Conservation (phyloP, 1,140 invertebrate species). For the Pseudomyrmex sp. region DNA sequence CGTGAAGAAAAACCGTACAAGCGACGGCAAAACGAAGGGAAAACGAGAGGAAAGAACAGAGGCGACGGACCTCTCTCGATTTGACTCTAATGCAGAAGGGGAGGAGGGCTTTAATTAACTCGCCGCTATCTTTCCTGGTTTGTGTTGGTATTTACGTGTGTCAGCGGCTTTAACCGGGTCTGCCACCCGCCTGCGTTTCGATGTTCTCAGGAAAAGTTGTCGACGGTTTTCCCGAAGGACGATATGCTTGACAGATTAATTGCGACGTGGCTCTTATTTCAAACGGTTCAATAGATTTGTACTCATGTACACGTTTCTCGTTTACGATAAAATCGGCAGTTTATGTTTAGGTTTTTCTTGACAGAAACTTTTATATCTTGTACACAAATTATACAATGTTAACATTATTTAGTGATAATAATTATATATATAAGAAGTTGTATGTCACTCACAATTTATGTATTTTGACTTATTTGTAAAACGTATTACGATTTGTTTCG, state of each 20-base stretch:
- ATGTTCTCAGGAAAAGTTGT: constrained; percentile 51
- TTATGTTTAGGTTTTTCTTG: no score
- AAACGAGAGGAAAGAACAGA: constrained; percentile 23
- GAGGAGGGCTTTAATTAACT: constrained; percentile 75
- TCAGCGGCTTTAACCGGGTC: constrained; percentile 69
- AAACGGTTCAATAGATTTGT: neutral
- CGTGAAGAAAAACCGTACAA: constrained; percentile 56
- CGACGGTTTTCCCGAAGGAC: constrained; percentile 30
- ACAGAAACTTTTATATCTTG: neutral
- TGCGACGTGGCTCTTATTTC: neutral
- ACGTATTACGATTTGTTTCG: no score
- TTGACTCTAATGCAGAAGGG: constrained; percentile 72
- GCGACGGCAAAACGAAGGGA: constrained; percentile 15
- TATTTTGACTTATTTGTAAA: no score
- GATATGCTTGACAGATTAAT: constrained; percentile 20
- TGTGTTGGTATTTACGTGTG: constrained; percentile 75
- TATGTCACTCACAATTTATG: no score
- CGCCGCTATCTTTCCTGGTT: constrained; percentile 69
- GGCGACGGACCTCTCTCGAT: constrained; percentile 62
- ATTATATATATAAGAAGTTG: no score
- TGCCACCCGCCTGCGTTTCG: neutral
- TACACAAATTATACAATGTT: no score
- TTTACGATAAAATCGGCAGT: no score
- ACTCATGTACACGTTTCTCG: neutral
- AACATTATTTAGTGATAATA: neutral